Evolutionary conservation across 2,113 vertebrate genomes (phyloP).

Genomic region (Colius striatus): DNA sequence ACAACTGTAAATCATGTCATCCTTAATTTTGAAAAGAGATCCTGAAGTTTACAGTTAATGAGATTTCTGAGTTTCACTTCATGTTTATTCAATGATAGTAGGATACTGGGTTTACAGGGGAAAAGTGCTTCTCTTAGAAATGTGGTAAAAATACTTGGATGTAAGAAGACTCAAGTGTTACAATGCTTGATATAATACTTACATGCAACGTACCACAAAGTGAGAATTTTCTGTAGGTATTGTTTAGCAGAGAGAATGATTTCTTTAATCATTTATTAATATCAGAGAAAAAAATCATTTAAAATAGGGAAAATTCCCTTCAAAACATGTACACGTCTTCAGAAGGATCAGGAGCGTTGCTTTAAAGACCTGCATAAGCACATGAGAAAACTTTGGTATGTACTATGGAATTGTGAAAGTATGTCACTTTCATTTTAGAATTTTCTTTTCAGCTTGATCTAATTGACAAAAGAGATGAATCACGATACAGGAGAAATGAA

Average conservation of each 20-base stretch:
- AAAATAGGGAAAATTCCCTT: neutral
- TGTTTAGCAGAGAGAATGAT: neutral
- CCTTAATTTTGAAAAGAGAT: neutral
- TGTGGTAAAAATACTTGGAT: neutral
- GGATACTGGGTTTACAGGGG: neutral
- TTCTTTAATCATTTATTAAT: neutral
- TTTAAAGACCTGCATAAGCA: neutral
- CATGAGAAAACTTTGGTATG: neutral
- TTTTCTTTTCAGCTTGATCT: neutral
- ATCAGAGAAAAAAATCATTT: neutral
- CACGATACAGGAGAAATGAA: neutral
- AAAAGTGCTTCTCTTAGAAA: neutral
- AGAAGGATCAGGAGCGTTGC: neutral
- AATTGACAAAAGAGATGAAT: neutral
- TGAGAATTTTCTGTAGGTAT: neutral
- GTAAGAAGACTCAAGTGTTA: neutral
- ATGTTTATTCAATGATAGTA: neutral
- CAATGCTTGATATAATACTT: neutral
- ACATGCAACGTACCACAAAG: neutral
- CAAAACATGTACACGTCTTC: neutral
- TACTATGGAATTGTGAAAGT: neutral
- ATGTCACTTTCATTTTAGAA: neutral
- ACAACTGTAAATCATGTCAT: neutral
- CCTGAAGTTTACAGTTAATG: neutral
- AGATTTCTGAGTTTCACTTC: neutral